Evolutionary conservation across 2,888 invertebrate species (phyloP), one percentile per base, ranked within the genome.

Genomic region (Aphidoletes aphidimyza): DNA sequence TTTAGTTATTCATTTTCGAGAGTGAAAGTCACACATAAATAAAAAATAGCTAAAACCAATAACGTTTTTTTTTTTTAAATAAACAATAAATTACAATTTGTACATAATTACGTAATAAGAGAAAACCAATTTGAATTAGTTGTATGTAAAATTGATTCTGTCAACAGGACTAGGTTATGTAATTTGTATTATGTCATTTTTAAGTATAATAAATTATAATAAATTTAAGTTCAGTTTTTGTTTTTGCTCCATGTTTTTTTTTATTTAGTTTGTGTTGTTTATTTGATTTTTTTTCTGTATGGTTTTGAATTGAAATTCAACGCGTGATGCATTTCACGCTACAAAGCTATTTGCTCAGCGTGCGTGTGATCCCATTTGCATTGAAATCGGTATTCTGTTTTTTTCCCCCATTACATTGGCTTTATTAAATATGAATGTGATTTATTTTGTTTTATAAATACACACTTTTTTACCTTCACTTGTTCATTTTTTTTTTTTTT

Each of bases 151-250:
- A 69, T 69, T 69, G 30, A 30, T 30, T 69, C 30, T 54, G 54
- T 54, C 54, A 54, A 54, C 54, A 54, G 0, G 5, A 26, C 54
- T 54, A 54, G 54, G 26, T 54, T 26, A 54, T 26, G 19, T 26
- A 54, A 54, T 54, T n/a, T n/a, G n/a, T n/a, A n/a, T n/a, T n/a
- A n/a, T 54, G 54, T 54, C 54, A 42, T 54, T 69, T 69, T 69
- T 69, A 30, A 69, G 14, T 14, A 30, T 30, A 26, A 8, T 30
- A 47, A 8, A 69, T 69, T 2, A 69, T 30, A 17, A 2, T 11
- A 54, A 69, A 34, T 69, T 30, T 26, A 6, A 11, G n/a, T 17
- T 26, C 54, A n/a, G n/a, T 54, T 54, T 54, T 54, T 26, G 3
- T 26, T 54, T 54, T 0, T 6, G 5, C 22, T n/a, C 22, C 54